Base-by-base conservation (phyloP, 1,140 invertebrate genomes). In the Ephestia elutella region DNA sequence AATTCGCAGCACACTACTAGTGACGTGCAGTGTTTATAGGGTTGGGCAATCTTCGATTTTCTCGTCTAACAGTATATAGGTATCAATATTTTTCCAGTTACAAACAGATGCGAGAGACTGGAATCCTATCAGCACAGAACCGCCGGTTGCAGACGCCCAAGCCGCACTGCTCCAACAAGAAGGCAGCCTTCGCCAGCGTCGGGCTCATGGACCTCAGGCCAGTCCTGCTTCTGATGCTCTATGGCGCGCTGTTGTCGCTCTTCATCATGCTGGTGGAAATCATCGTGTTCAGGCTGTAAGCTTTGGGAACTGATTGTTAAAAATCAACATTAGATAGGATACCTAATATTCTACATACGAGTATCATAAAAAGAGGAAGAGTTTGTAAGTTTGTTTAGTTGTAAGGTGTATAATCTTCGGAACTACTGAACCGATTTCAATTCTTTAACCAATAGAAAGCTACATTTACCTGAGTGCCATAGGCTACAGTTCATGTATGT, bases 131-230 rank as follows among this genome's bases (percentile, higher is more conserved):
- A 19, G 78, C 75, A 1, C 51, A 80, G 1, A 68, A 69, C 30
- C 68, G 63, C 9, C 75, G 84, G 1, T 58, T 69, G 5, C 70
- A 71, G 49, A 68, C 76, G 0, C 69, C 67, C 10, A 82, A 80
- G 50, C 82, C 84, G 0, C 68, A 59, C 5, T 85, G 83, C 25
- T 53, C 64, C 2, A 60, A 71, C 15, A 80, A 74, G 15, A 57
- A 68, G n/a, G 63, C 77, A 0, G 61, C 80, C 0, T 87, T 87
- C 63, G 80, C 65, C 60, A 84, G 80, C 32, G 82, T 85, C 2
- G 76, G 81, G 0, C 21, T 86, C 0, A 21, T 71, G 17, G 78
- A 85, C 21, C 50, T 83, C 18, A 60, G 59, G 10, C 78, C 81
- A 0, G 78, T 85, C 0, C 55, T 86, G 0, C 18, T 77, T 0